These are phyloP conservation scores for Xenopus petersii DNA, from an alignment of 2,797 vertebrate genomes.

Conservation along the genomic window DNA sequence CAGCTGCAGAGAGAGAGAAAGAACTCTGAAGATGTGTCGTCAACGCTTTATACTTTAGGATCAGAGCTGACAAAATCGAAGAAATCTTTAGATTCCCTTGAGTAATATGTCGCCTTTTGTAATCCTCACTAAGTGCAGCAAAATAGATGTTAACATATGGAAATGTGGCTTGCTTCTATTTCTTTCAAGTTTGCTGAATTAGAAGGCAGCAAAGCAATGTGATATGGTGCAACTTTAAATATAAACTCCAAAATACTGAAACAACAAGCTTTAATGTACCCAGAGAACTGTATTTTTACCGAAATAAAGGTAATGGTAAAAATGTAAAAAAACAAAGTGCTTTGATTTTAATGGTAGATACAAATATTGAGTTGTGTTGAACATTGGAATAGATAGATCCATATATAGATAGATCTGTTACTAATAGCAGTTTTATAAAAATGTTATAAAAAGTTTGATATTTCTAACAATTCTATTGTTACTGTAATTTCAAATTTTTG, in stretches of 20 bases:
- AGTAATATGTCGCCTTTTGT: neutral
- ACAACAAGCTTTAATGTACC: no score
- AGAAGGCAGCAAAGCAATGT: neutral
- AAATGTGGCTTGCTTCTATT: neutral
- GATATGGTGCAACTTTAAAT: neutral
- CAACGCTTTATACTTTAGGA: slow-evolving; percentile 37
- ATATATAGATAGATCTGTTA: no score
- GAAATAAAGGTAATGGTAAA: no score
- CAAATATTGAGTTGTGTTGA: no score
- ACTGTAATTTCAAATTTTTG: no score
- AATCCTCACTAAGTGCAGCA: neutral
- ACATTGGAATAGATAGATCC: no score
- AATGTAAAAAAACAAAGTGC: no score
- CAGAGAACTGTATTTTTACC: no score
- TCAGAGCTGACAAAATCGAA: slow-evolving; percentile 38
- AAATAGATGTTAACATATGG: slow-evolving; percentile 1
- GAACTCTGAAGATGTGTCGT: slow-evolving; percentile 49
- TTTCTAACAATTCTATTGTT: no score
- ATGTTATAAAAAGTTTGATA: no score
- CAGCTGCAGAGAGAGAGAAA: slow-evolving; percentile 76
- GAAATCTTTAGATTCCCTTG: neutral
- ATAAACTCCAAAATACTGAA: neutral
- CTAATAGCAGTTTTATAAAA: no score
- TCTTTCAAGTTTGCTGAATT: neutral
- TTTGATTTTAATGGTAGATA: no score